Evolutionary conservation across 2,888 invertebrate species (phyloP).

Genomic region (Plagodis dolabraria): DNA sequence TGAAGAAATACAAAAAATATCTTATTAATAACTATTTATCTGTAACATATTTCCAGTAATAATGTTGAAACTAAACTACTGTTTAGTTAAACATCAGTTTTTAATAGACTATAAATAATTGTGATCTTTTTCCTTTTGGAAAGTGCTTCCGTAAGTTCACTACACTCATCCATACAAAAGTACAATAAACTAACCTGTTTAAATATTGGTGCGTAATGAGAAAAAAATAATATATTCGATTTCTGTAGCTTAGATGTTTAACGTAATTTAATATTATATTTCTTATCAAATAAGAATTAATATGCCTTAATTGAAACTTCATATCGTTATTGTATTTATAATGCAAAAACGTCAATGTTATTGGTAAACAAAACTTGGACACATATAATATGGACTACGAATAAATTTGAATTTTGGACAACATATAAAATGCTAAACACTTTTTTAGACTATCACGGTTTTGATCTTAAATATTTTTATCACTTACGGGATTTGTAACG

Average conservation of each 20-base stretch:
- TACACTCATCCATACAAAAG: slow-evolving; percentile 37
- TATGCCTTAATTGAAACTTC: slow-evolving; percentile 81
- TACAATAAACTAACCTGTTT: slow-evolving; percentile 41
- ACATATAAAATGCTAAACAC: too few relatives aligned
- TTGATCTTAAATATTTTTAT: too few relatives aligned
- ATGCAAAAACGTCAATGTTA: slow-evolving; percentile 55
- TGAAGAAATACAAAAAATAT: not conserved
- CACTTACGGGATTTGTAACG: too few relatives aligned
- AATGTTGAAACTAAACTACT: too few relatives aligned
- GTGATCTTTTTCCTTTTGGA: not conserved
- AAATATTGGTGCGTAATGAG: slow-evolving; percentile 43
- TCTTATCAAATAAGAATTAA: slow-evolving; percentile 81
- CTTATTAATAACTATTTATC: not conserved
- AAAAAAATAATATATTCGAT: slow-evolving; percentile 36
- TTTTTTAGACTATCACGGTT: too few relatives aligned
- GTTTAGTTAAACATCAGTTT: not conserved
- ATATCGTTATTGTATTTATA: slow-evolving; percentile 82
- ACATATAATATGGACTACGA: not conserved
- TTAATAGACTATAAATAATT: not conserved
- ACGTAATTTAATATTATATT: slow-evolving; percentile 52
- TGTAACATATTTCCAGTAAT: not conserved
- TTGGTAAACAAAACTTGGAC: slow-evolving; percentile 12
- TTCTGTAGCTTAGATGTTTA: slow-evolving; percentile 60
- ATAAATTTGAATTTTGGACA: not conserved
- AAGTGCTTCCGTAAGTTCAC: slow-evolving; percentile 18